Percentiles rank a stretch among this genome's conserved stretches.
These are phyloP conservation scores for Lomographa bimaculata DNA, from an alignment of 2,888 invertebrate species.

Conservation along the genomic window DNA sequence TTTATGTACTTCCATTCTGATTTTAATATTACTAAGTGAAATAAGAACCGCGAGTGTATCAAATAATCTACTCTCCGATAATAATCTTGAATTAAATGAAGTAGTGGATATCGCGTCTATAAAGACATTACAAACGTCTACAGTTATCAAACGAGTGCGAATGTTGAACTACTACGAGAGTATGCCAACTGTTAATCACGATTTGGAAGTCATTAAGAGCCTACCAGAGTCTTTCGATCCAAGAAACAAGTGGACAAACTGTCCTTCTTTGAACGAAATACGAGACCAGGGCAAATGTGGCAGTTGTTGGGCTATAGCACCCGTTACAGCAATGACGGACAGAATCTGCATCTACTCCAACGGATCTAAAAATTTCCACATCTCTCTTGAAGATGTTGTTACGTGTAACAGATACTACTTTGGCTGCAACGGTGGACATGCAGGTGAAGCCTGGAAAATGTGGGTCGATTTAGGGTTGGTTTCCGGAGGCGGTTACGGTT, in stretches of 20 bases:
- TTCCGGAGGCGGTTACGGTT: too few species aligned
- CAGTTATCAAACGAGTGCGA: constrained; percentile 90
- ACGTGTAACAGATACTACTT: too few species aligned
- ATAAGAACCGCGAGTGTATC: too few species aligned
- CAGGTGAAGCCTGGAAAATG: too few species aligned
- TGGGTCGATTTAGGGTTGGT: too few species aligned
- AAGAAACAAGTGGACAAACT: constrained; percentile 90
- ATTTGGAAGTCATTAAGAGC: constrained; percentile 56
- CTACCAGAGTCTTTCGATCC: constrained; percentile 92
- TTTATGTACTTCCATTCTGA: too few species aligned
- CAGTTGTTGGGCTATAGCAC: constrained; percentile 97
- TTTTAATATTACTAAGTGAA: too few species aligned
- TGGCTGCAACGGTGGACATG: too few species aligned
- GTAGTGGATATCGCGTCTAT: too few species aligned
- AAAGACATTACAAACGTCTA: too few species aligned
- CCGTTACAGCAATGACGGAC: constrained; percentile 95
- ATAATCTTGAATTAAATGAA: constrained; percentile 87
- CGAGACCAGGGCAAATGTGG: constrained; percentile 95
- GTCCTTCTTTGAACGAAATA: constrained; percentile 92
- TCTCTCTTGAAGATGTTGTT: constrained; percentile 93
- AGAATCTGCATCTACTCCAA: constrained; percentile 92
- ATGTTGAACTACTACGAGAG: constrained; percentile 60
- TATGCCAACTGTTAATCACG: constrained; percentile 58
- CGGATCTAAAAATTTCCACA: constrained; percentile 87
- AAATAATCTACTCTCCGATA: constrained; percentile 86